Base-by-base conservation (phyloP, 1,140 invertebrate genomes). In the Drosophila ananassae region DNA sequence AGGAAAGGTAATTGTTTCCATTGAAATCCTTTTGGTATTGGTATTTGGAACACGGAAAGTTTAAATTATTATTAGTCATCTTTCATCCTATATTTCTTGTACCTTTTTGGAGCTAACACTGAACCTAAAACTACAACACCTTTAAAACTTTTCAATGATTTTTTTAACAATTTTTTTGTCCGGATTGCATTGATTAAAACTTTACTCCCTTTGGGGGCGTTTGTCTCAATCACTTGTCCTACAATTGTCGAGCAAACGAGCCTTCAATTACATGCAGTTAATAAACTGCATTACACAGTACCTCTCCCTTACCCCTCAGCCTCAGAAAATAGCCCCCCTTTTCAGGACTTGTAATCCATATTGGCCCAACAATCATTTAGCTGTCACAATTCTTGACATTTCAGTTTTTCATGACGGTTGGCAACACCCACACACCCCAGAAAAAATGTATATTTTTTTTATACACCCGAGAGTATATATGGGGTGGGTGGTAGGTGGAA, bases 301-400 rank as follows among this genome's bases (percentile, higher is more conserved):
- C 44, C 17, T 34, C 24, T 6, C 28, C 50, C 34, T 44, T 22
- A 10, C 17, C 17, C 28, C 22, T 39, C 28, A 66, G 24, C 21
- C 52, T 10, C 22, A 28, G 41, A 28, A 58, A 34, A 12, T 6
- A 28, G 0, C 63, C 9, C 28, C 34, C 12, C 9, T 12, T 17
- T 13, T 9, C 10, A 51, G 17, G 50, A 41, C 50, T 22, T 50
- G 51, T 69, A 69, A 57, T 68, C 66, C 66, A 57, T 69, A 69
- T 69, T 69, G 66, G 66, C 64, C 63, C 74, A 69, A 53, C 73
- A 77, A 77, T 77, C 74, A 77, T 77, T 77, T 77, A 77, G 74
- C 74, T 77, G 74, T 77, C 74, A 77, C 76, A 77, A 57, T 72
- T 77, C 59, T 69, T 77, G 74, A 77, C 74, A 77, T 77, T 77